Conservation (phyloP, 2,113 vertebrate species). For the Micronycteris hirsuta region DNA sequence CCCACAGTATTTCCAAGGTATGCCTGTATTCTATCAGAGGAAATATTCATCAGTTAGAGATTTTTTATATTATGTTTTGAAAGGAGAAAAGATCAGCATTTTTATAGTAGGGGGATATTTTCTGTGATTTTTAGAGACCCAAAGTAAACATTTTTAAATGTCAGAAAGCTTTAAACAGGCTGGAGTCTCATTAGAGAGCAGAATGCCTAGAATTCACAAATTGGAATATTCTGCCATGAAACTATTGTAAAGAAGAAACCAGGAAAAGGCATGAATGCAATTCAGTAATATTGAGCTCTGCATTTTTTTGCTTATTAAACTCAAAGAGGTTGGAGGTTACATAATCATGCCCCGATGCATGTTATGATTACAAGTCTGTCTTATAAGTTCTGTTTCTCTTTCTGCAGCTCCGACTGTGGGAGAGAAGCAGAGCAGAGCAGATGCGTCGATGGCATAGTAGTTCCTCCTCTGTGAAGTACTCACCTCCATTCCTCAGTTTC, state of each 20-base stretch:
- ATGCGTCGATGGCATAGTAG: rapidly evolving
- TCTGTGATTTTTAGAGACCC: constrained; percentile 42
- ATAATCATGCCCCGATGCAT: not conserved
- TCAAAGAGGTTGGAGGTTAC: constrained; percentile 23
- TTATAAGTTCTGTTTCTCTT: not conserved
- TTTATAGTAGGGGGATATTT: constrained; percentile 48
- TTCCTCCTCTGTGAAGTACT: not conserved
- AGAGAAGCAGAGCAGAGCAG: not conserved
- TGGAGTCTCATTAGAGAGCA: constrained; percentile 53
- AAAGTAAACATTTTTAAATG: constrained; percentile 61
- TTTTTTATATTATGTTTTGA: constrained; percentile 44
- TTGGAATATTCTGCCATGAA: constrained; percentile 54
- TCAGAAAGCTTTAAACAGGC: constrained; percentile 55
- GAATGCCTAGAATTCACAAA: constrained; percentile 44
- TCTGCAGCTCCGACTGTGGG: not conserved
- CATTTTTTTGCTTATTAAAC: constrained; percentile 32
- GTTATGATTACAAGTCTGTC: not conserved
- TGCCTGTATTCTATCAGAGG: not conserved
- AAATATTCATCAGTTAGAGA: constrained; percentile 20
- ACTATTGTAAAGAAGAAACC: constrained; percentile 51
- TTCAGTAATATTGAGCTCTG: constrained; percentile 25
- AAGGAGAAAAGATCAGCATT: constrained; percentile 29
- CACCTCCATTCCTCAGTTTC: not conserved
- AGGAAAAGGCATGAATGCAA: not conserved
- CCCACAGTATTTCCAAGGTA: not conserved